Evolutionary conservation across 64 coral and sea anemone genomes (phyloP), one percentile per base, ranked within the genome.

Genomic region (Actinia equina): DNA sequence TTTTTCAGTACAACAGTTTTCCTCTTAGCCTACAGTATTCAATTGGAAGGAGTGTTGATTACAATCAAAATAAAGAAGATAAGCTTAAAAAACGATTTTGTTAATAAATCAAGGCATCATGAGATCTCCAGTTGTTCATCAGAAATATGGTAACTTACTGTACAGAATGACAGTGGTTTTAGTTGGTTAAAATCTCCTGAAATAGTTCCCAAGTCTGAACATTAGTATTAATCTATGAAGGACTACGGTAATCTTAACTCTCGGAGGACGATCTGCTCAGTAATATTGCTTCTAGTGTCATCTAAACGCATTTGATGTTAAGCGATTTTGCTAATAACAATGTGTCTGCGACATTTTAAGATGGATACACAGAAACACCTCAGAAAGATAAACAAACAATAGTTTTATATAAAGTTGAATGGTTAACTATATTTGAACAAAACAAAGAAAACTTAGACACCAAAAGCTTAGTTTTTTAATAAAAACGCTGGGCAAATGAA

Each of bases 301-400:
- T 3, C 69, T 74, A 74, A 74, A 74, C 26, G 69, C 69, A 74
- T 74, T 74, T 57, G 8, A 25, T 30, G 26, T 74, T 41, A 74
- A 74, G n/a, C 14, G 69, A 74, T 74, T 74, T 74, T 74, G 69
- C 69, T 42, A 74, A 74, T 74, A 74, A 74, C 62, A 74, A 74
- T 0, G 7, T 41, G n/a, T 74, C 69, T 10, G 30, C 69, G 14
- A 41, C 69, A 30, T 41, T 74, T 74, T 27, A 26, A 8, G 69
- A 74, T 4, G 12, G 27, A 41, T 41, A 74, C 69, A 74, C 69
- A 74, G 13, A 37, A 71, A 74, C 26, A 74, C 69, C 37, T 12
- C 9, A 20, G 9, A 15, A 30, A 74, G 42, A 74, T 41, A 74
- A 74, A 74, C 26, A 74, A 74, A 41, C 63, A 69, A 18, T 18